Evolutionary conservation across 2,888 invertebrate species (phyloP).

Genomic region (Athetis lepigone): DNA sequence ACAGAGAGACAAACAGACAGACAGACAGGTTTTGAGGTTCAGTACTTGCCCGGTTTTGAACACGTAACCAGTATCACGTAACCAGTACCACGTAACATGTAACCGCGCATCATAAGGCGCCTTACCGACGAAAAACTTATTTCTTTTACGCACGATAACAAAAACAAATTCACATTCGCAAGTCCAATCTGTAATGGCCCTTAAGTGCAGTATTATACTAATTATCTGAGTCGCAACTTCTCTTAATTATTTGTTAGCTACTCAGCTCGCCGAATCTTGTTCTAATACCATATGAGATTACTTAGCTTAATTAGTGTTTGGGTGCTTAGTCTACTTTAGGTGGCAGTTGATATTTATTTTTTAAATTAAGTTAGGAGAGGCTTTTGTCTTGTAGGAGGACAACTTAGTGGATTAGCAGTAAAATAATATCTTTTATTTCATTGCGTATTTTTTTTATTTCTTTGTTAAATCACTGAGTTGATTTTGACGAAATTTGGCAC

Average conservation of each 20-base stretch:
- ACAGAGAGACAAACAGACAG: too few relatives aligned
- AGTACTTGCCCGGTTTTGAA: too few relatives aligned
- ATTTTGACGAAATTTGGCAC: too few relatives aligned
- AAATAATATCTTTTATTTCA: too few relatives aligned
- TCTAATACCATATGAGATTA: slow-evolving; percentile 49
- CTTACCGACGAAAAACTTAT: too few relatives aligned
- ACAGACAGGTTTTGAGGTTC: too few relatives aligned
- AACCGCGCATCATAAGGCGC: too few relatives aligned
- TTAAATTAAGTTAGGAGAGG: background rate
- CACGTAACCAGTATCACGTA: too few relatives aligned
- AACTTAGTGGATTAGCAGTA: too few relatives aligned
- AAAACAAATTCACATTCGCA: background rate
- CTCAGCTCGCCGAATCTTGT: slow-evolving; percentile 32
- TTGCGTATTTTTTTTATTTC: too few relatives aligned
- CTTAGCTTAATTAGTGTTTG: slow-evolving; percentile 58
- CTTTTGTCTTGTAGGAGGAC: background rate
- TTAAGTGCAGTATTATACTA: slow-evolving; percentile 41
- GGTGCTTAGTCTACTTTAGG: slow-evolving; percentile 12
- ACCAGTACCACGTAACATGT: too few relatives aligned
- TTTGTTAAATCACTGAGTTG: too few relatives aligned
- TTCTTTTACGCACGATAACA: background rate
- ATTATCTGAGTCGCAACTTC: slow-evolving; percentile 46
- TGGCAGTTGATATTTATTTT: slow-evolving; percentile 12
- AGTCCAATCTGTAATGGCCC: slow-evolving; percentile 3
- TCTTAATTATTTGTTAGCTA: slow-evolving; percentile 52